Conservation (phyloP, 2,113 vertebrate genomes). For the Pterocles gutturalis region DNA sequence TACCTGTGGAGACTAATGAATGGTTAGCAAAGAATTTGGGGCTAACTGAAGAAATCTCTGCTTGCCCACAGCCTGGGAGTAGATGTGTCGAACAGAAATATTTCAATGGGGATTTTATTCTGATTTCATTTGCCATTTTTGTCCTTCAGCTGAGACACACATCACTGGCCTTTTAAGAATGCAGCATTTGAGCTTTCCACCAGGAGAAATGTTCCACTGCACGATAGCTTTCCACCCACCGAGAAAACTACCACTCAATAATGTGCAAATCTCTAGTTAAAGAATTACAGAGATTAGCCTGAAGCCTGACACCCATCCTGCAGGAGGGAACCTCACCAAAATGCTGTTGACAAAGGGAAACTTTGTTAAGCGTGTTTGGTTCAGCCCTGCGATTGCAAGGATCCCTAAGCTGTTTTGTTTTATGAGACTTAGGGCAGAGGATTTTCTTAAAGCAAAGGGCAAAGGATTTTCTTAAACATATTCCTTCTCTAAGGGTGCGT, state of each 20-base stretch:
- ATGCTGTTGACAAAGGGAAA: slow-evolving; percentile 59
- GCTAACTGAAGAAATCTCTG: neutral
- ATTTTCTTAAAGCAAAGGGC: slow-evolving; percentile 59
- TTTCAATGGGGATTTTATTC: neutral
- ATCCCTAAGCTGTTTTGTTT: slow-evolving; percentile 59
- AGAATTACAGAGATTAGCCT: slow-evolving; percentile 62
- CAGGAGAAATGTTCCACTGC: neutral
- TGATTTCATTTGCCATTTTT: neutral
- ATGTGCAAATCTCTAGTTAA: slow-evolving; percentile 66
- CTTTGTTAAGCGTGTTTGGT: slow-evolving; percentile 45
- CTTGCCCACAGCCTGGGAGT: neutral
- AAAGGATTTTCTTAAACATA: slow-evolving; percentile 32
- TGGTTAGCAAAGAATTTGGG: neutral
- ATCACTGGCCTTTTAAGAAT: neutral
- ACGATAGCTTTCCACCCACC: slow-evolving; percentile 30
- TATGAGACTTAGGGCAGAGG: slow-evolving; percentile 31
- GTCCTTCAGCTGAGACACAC: neutral
- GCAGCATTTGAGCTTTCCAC: neutral
- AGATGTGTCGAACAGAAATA: neutral
- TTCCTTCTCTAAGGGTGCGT: slow-evolving; percentile 20
- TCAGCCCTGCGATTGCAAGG: slow-evolving; percentile 35
- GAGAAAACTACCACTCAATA: slow-evolving; percentile 43
- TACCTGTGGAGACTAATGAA: neutral
- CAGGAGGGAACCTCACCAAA: slow-evolving; percentile 54
- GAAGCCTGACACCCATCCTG: slow-evolving; percentile 61